Evolutionary conservation across 2,113 vertebrate genomes (phyloP).

Genomic region (Equus przewalskii): DNA sequence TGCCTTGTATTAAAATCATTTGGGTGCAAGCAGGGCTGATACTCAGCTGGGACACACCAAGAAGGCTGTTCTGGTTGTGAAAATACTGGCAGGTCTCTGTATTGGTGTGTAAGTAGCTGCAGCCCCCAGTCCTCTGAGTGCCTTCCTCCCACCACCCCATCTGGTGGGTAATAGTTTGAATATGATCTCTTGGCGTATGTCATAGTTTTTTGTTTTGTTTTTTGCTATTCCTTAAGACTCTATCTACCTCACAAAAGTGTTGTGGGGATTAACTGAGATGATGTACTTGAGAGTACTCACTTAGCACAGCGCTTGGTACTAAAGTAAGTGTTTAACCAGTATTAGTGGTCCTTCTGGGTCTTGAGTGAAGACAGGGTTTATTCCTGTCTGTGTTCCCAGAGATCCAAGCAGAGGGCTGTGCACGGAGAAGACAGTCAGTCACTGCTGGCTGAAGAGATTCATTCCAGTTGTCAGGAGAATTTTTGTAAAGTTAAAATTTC

Average conservation of each 20-base stretch:
- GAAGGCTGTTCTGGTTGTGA: neutral
- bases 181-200: neutral
- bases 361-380: neutral
- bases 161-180: neutral
- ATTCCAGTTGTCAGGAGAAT: neutral
- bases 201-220: neutral
- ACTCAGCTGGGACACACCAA: neutral
- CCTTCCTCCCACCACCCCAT: neutral
- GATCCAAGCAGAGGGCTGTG: neutral
- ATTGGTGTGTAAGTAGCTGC: neutral
- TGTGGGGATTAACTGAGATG: neutral
- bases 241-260: neutral
- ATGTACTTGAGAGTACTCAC: neutral
- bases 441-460: neutral
- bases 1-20: slow-evolving; percentile 8
- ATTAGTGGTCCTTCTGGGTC: neutral
- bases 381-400: neutral
- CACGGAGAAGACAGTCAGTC: neutral
- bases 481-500: slow-evolving; percentile 50
- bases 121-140: neutral
- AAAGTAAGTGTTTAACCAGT: neutral
- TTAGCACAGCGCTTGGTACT: neutral
- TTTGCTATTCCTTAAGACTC: neutral
- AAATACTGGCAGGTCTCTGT: neutral
- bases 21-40: neutral